Evolutionary conservation across 2,797 vertebrate species (phyloP).

Genomic region (Anguilla megastoma): DNA sequence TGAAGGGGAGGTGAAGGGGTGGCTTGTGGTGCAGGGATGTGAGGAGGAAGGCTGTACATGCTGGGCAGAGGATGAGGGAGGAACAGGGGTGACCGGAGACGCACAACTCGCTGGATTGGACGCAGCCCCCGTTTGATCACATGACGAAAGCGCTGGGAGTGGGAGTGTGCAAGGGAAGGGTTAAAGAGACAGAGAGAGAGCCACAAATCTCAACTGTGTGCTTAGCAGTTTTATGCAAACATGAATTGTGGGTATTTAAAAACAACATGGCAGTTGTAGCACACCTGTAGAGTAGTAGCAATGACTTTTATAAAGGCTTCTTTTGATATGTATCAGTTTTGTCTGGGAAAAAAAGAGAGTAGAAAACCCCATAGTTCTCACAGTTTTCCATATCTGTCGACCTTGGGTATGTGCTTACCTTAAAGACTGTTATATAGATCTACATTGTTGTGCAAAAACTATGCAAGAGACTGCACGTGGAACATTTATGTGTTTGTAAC

Average conservation of each 20-base stretch:
- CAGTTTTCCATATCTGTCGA: neutral
- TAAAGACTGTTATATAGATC: neutral
- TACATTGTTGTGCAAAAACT: neutral
- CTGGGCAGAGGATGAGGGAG: neutral
- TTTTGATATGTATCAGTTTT: neutral
- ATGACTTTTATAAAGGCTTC: neutral
- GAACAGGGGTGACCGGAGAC: neutral
- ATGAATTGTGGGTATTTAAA: neutral
- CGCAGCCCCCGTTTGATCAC: neutral
- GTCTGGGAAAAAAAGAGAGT: neutral
- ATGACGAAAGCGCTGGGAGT: slow-evolving; percentile 24
- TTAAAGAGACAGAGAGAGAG: neutral
- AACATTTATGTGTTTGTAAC: neutral
- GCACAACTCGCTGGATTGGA: slow-evolving; percentile 16
- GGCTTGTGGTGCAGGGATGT: neutral
- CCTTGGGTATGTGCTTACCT: neutral
- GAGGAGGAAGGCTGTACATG: neutral
- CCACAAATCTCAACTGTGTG: neutral
- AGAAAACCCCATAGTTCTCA: neutral
- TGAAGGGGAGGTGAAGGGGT: neutral
- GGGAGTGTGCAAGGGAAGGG: neutral
- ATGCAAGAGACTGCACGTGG: neutral
- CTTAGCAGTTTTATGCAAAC: neutral
- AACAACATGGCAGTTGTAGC: neutral
- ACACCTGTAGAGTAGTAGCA: too few relatives aligned